A percentile compares a stretch with the other conserved stretches of the same genome.
These are phyloP conservation scores for Dryocosmus kuriphilus DNA, from an alignment of 2,888 invertebrate species.

Conservation along the genomic window DNA sequence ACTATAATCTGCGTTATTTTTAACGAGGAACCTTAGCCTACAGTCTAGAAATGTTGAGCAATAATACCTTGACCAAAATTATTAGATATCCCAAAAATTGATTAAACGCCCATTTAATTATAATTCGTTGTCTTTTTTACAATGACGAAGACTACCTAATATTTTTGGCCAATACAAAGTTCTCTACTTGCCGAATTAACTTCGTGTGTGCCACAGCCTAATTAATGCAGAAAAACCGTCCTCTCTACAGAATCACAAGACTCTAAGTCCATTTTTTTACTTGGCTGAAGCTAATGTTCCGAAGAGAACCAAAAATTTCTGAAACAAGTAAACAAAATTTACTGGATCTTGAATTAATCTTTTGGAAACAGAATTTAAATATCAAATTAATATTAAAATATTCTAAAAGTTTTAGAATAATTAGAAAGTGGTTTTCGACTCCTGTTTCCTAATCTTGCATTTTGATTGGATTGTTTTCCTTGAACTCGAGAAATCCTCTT, in stretches of 20 bases:
- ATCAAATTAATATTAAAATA: too few relatives aligned
- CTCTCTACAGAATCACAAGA: constrained; percentile 50
- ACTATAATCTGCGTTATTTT: constrained; percentile 4
- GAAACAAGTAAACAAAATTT: background rate
- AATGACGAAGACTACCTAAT: constrained; percentile 15
- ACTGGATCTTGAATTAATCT: background rate
- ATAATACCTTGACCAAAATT: constrained; percentile 6
- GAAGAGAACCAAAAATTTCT: background rate
- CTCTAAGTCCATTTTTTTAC: constrained; percentile 2
- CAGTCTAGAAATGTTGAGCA: background rate
- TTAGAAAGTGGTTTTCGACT: background rate
- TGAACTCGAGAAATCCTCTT: background rate
- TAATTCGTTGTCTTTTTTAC: background rate
- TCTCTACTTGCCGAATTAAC: constrained; percentile 58
- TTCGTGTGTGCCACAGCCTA: constrained; percentile 62
- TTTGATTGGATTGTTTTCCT: constrained; percentile 5
- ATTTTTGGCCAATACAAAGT: constrained; percentile 42
- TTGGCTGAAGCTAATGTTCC: background rate
- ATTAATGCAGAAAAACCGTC: constrained; percentile 60
- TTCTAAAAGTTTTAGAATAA: background rate
- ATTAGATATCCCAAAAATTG: background rate
- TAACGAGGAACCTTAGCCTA: constrained; percentile 17
- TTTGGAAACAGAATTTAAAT: background rate
- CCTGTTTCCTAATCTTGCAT: background rate
- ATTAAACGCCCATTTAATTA: background rate